These are phyloP conservation scores for Catostomus latipinnis DNA, from an alignment of 2,797 vertebrate genomes.

Conservation along the genomic window DNA sequence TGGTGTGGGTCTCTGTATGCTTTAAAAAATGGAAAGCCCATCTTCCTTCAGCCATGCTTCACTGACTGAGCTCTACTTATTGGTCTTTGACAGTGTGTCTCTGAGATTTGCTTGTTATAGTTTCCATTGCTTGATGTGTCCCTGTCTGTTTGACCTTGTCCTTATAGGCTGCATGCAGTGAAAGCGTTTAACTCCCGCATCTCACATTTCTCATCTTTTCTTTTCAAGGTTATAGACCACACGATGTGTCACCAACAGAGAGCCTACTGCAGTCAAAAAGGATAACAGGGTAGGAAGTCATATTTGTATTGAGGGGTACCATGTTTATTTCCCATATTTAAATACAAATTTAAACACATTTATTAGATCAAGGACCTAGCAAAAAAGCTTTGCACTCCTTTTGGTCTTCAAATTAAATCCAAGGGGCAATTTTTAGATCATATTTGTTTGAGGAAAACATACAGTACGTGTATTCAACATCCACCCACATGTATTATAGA, in stretches of 20 bases:
- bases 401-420: background rate
- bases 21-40: conserved; percentile 4
- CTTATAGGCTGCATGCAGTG: conserved; percentile 9
- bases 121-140: conserved; percentile 55
- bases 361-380: background rate
- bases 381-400: background rate
- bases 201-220: conserved; percentile 15
- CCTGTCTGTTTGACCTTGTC: conserved; percentile 64
- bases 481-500: too few species aligned
- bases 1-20: conserved; percentile 3
- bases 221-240: conserved; percentile 14
- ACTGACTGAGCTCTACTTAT: conserved; percentile 26
- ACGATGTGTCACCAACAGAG: background rate
- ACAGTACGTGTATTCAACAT: background rate
- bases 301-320: background rate
- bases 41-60: conserved; percentile 18
- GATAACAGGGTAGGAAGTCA: background rate
- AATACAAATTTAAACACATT: background rate
- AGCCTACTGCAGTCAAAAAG: background rate
- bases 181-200: conserved; percentile 31
- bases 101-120: conserved; percentile 41
- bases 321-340: background rate
- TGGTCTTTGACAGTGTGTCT: conserved; percentile 20
- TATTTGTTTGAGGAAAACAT: background rate
- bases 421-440: background rate